phyloP scores from a whole-genome alignment of 30 jellyfish, hydroid and myxozoan genomes.

The Clytia hemisphaerica region DNA sequence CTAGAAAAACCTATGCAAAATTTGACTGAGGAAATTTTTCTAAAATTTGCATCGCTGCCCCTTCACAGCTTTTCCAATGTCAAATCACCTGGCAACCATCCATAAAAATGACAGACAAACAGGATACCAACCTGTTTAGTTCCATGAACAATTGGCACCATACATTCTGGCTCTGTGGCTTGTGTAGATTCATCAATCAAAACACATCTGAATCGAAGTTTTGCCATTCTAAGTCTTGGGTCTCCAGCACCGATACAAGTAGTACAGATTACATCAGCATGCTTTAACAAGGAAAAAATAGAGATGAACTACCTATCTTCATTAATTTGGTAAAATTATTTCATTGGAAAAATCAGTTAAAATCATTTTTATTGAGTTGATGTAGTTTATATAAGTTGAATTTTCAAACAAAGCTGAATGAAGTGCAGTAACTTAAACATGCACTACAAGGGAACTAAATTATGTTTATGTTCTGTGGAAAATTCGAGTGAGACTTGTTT shows the following conservation, averaged over 20 bases:
- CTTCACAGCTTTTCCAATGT: background rate
- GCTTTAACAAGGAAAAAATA: conserved; percentile 33
- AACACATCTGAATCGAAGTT: conserved; percentile 92
- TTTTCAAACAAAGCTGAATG: background rate
- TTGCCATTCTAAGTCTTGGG: conserved; percentile 71
- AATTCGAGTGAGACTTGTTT: no score
- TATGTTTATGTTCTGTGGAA: no score
- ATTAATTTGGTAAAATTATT: background rate
- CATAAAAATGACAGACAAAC: background rate
- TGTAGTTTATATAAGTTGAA: background rate
- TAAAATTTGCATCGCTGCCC: background rate
- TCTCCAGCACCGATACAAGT: conserved; percentile 99
- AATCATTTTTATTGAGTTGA: background rate
- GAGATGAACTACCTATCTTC: background rate
- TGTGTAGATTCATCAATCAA: conserved; percentile 97
- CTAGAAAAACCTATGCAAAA: background rate
- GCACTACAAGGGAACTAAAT: no score
- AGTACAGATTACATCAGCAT: conserved; percentile 98
- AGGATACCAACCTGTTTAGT: conserved; percentile 89
- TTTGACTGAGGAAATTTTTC: background rate
- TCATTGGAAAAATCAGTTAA: background rate
- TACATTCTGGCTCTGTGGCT: conserved; percentile 99
- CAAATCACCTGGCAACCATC: background rate
- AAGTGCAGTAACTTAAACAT: background rate
- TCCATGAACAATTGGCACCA: conserved; percentile 98